Evolutionary conservation across 1,140 invertebrate genomes (phyloP), one percentile per base, ranked within the genome.

Genomic region (Panulirus ornatus): DNA sequence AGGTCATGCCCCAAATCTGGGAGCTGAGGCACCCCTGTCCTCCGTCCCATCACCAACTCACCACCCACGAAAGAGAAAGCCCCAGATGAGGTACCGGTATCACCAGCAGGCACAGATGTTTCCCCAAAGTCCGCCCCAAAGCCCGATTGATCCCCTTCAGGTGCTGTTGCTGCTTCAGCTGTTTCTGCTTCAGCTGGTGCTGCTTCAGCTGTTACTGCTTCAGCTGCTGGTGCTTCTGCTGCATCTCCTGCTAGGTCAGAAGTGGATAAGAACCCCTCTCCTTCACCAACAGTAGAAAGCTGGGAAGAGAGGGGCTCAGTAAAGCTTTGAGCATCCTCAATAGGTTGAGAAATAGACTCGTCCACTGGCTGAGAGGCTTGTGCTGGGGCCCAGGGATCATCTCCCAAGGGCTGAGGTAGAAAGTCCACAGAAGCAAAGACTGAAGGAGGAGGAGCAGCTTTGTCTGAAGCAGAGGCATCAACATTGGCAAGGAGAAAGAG

Each of bases 51-150:
- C 73, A 79, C 54, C 84, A 87, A 87, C 85, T 87, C 85, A 87
- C 85, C 85, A 87, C 85, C 85, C 85, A 79, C 75, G 66, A 76
- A 76, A 78, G 85, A 87, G 85, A 87, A 78, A 87, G 54, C 85
- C 85, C 85, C 85, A 78, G 76, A 73, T 66, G 85, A 79, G 54
- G 75, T 63, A 63, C 73, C 75, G 54, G 85, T 42, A 79, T 87
- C 85, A 87, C 70, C 85, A 87, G 85, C 58, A 78, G 85, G 85
- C 73, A 87, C 54, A 79, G 85, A 76, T 63, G 85, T 34, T 87
- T 54, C 85, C 84, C 85, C 85, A 87, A 87, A 87, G 38, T 87
- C 85, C 38, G 47, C 54, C 73, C 85, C 73, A 78, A 87, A 87
- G 85, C 73, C 85, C 42, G 85, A 44, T 79, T 78, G 79, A 87